A percentile compares a stretch with the other conserved stretches of the same genome.
phyloP scores from a whole-genome alignment of 1,140 invertebrate genomes.

The Drosophila murphyi region DNA sequence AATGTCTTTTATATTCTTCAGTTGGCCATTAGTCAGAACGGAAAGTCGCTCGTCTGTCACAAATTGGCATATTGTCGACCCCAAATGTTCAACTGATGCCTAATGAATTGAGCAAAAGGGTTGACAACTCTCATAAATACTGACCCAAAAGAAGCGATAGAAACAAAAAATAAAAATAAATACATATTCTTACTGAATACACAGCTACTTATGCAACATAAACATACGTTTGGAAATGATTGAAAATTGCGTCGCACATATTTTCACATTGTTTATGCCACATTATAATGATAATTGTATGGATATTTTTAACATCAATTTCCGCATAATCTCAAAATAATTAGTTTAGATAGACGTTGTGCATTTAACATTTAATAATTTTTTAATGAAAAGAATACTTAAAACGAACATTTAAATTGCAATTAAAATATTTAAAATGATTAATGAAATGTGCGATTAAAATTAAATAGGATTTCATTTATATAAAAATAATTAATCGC shows the following conservation, averaged over 20 bases:
- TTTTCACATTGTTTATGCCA: constrained; percentile 1
- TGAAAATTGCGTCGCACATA: constrained; percentile 15
- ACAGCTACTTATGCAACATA: constrained; percentile 32
- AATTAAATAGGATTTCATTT: background rate
- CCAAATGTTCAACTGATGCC: constrained; percentile 10
- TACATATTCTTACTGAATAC: constrained; percentile 19
- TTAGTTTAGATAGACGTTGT: constrained; percentile 30
- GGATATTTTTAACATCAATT: constrained; percentile 50
- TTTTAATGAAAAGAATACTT: no score
- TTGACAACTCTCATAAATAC: constrained; percentile 30
- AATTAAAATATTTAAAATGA: constrained; percentile 21
- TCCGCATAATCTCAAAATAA: constrained; percentile 43
- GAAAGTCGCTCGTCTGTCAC: constrained; percentile 30
- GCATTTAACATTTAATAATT: background rate
- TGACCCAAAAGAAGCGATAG: constrained; percentile 8
- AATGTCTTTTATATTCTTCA: constrained; percentile 35
- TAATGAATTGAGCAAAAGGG: constrained; percentile 47
- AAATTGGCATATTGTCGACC: constrained; percentile 39
- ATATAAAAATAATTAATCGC: background rate
- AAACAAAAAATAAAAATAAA: background rate
- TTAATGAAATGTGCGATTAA: no score
- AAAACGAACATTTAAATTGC: background rate
- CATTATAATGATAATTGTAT: constrained; percentile 33
- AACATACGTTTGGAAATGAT: constrained; percentile 13
- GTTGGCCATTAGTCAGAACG: constrained; percentile 17